Percentiles rank a stretch among this genome's conserved stretches.
phyloP scores from a whole-genome alignment of 2,113 vertebrate species.

The Neotragus pygmaeus region DNA sequence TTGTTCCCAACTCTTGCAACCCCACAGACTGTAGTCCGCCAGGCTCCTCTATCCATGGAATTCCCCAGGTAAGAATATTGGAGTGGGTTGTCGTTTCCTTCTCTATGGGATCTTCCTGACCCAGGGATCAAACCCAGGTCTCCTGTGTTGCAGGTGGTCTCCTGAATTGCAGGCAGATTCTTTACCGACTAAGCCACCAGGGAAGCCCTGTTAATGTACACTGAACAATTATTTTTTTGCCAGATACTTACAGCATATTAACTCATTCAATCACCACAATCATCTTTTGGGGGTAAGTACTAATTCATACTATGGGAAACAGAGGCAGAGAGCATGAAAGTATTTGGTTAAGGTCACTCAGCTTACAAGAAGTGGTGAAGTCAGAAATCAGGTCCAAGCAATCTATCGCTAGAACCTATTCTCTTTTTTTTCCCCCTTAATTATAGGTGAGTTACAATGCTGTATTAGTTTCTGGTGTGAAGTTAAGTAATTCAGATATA shows the following conservation, averaged over 20 bases:
- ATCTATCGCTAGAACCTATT: background rate
- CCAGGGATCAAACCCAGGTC: background rate
- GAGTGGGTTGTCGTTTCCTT: background rate
- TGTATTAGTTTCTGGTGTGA: background rate
- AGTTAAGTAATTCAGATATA: background rate
- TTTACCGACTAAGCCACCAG: background rate
- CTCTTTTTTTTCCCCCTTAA: background rate
- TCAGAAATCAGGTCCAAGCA: background rate
- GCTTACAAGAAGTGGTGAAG: background rate
- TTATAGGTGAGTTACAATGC: background rate
- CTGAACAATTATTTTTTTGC: background rate
- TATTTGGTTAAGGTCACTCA: background rate
- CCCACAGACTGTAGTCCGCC: rapidly evolving
- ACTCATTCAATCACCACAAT: background rate
- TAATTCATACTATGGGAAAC: background rate
- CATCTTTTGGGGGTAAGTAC: background rate
- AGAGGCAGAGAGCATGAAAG: background rate
- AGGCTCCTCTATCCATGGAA: background rate
- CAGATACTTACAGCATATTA: background rate
- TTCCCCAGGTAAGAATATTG: background rate
- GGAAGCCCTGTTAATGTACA: background rate
- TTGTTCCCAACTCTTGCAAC: background rate
- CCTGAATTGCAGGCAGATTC: background rate
- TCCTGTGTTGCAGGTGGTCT: background rate
- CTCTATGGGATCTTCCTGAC: background rate